A percentile compares a stretch with the other conserved stretches of the same genome.
Evolutionary conservation across 2,797 vertebrate genomes (phyloP).

Genomic region (Melanotaenia trifasciata): DNA sequence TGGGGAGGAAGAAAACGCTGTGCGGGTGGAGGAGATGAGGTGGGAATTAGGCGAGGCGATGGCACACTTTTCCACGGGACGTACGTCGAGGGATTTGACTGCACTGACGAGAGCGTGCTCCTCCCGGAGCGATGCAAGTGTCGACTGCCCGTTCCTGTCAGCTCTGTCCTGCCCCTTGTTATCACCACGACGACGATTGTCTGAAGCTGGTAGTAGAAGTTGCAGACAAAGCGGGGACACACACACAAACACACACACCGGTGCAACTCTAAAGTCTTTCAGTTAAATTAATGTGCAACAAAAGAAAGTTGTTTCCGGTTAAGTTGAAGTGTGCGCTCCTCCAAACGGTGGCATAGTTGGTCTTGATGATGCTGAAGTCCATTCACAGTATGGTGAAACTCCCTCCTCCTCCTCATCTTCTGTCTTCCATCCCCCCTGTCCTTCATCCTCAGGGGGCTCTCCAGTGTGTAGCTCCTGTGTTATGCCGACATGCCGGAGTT

Average conservation of each 20-base stretch:
- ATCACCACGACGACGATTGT: constrained; percentile 70
- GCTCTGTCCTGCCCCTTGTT: constrained; percentile 30
- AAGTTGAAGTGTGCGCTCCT: constrained; percentile 35
- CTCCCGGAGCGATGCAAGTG: neutral
- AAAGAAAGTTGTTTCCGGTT: constrained; percentile 45
- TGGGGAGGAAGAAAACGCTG: constrained; percentile 13
- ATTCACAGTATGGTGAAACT: constrained; percentile 75
- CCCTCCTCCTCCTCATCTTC: constrained; percentile 29
- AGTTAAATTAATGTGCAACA: constrained; percentile 80
- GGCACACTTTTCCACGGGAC: constrained; percentile 56
- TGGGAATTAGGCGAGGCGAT: constrained; percentile 14
- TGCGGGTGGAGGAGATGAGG: constrained; percentile 13
- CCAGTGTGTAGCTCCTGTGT: constrained; percentile 33
- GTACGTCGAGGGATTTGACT: constrained; percentile 28
- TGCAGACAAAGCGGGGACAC: constrained; percentile 25
- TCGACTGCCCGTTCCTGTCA: constrained; percentile 41
- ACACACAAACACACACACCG: constrained; percentile 25
- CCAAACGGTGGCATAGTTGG: constrained; percentile 61
- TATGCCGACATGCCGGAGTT: constrained; percentile 76
- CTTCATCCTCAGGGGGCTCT: constrained; percentile 18
- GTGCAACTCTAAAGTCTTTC: constrained; percentile 47
- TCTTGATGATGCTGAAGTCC: constrained; percentile 50
- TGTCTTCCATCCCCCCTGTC: constrained; percentile 24
- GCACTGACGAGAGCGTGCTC: constrained; percentile 19
- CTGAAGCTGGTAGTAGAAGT: constrained; percentile 75